A percentile compares a stretch with the other conserved stretches of the same genome.
Conservation (phyloP, 2,113 vertebrate species). For the Mormyrus lacerda region DNA sequence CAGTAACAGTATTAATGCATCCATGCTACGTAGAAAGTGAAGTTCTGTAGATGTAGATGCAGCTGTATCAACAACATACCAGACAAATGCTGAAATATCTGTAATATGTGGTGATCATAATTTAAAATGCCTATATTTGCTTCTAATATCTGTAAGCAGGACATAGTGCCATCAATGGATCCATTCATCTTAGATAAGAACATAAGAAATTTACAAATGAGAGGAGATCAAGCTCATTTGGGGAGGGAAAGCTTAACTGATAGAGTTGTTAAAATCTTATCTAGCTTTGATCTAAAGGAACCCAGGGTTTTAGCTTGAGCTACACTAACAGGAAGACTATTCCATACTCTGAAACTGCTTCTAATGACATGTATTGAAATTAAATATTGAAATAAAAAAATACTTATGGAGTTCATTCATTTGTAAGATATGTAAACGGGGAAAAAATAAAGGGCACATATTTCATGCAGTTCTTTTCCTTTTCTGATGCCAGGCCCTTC, state of each 20-base stretch:
- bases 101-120: neutral
- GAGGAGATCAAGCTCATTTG: no score
- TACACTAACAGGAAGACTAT: no score
- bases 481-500: neutral
- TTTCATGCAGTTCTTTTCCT: slow-evolving; percentile 4
- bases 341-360: neutral
- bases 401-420: neutral
- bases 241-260: no score
- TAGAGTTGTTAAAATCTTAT: no score
- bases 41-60: neutral
- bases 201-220: no score
- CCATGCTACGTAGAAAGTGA: neutral
- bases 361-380: neutral
- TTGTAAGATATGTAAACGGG: neutral
- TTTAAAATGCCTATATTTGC: slow-evolving; percentile 1
- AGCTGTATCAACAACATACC: neutral
- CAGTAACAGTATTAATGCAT: neutral
- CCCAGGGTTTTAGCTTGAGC: no score
- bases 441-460: slow-evolving; percentile 8
- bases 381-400: neutral
- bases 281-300: no score
- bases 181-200: neutral
- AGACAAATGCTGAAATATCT: neutral
- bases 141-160: neutral
- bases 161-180: neutral